Base-by-base conservation (phyloP, 2,888 invertebrate species). In the Tachina grossa region DNA sequence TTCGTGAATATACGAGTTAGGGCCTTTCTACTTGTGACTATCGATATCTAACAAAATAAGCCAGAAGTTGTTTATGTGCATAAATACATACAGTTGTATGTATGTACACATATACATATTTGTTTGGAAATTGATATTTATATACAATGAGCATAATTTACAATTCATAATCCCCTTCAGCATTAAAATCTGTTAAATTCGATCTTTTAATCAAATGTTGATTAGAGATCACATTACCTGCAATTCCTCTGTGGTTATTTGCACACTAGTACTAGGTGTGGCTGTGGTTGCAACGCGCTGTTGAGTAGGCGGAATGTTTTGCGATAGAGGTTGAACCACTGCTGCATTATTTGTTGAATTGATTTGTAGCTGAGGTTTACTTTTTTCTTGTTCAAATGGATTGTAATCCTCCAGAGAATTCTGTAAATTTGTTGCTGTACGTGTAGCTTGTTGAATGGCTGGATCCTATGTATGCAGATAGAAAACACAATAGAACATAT, bases 351-450 rank as follows among this genome's bases (percentile, higher is more conserved):
- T 91, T 63, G 89, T 90, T 14, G 92, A 90, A 85, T 92, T 92
- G 5, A 92, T 90, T 13, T 97, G 96, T 72, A 90, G 91, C 90
- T 94, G 94, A 92, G 94, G 94, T 90, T 93, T 93, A 84, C 93
- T 91, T 75, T 90, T 89, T 89, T 96, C 96, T 87, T 89, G 85
- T 88, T 97, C 97, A 93, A 99, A 99, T 43, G 98, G 98, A 93
- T 98, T 98, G 93, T 98, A 98, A 91, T 98, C 98, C 92, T 98
- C 98, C 76, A 98, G 94, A 68, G 97, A 96, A 94, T 90, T 95
- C 85, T 88, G 89, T 31, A 90, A 89, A 83, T 89, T 90, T 88
- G 94, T 95, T 80, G 95, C 94, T 92, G 95, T 95, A 90, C 94
- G 96, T 83, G 98, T 96, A 57, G 97, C 97, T 93, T 98, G 97